Evolutionary conservation across 2,888 invertebrate species (phyloP), one percentile per base, ranked within the genome.

Genomic region (Atethmia centrago): DNA sequence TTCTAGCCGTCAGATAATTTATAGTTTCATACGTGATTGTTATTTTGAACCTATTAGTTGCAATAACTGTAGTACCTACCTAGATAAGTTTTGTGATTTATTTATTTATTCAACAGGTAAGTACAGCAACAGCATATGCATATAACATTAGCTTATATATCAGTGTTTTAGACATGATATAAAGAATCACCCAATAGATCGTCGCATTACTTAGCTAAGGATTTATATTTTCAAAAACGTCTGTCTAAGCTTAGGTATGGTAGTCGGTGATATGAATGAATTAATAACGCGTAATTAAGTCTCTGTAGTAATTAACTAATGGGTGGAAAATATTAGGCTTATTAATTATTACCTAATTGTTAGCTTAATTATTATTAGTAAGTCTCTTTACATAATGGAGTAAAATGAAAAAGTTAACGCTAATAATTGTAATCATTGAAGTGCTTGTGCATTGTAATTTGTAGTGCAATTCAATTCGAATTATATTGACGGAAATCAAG

Each of bases 401-500:
- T 51, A 19, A 25, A 58, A n/a, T 36, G 25, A 55, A 51, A 25
- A 70, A 59, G 16, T 42, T 69, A 31, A 14, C 56, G 31, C 42
- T 78, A 58, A 36, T 74, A 59, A 63, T 53, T 71, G 51, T 66
- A 59, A 45, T 56, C 10, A 59, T 51, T 21, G 28, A 53, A 49
- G 31, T 58, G 31, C 16, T 65, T 64, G 21, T 58, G 10, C 25
- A 19, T 53, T 55, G 36, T 59, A 31, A 49, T 59, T 64, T 74
- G 51, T 73, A 64, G 21, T 62, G 61, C 72, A 81, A 69, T 72
- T 66, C 36, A 79, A 76, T 73, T 62, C n/a, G 47, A 77, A 64
- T 31, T 56, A 81, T 42, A 80, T 64, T 77, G 73, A 78, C 72
- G 76, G 76, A 77, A 87, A 82, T 80, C 67, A 74, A 79, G 65